Evolutionary conservation across 2,797 vertebrate genomes (phyloP), one percentile per base, ranked within the genome.

Genomic region (Carduelis carduelis): DNA sequence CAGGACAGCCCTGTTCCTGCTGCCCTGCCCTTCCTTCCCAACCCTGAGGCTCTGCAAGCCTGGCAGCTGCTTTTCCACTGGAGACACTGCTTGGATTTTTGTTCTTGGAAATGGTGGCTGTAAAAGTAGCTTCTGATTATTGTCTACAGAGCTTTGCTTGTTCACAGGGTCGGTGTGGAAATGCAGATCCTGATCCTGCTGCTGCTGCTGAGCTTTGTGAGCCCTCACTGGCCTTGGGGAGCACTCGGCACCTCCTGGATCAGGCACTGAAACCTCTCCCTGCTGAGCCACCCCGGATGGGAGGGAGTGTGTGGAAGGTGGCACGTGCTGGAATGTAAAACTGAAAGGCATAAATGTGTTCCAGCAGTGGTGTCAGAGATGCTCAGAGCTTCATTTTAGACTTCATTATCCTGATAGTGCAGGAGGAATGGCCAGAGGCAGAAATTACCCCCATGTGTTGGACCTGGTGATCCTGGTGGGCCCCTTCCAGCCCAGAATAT

Each of bases 1-100:
- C 39, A 12, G 37, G 0, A 0, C 7, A 8, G 39, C 56, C 1
- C 0, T 14, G 32, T 27, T 13, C 17, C 39, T 59, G 64, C 78
- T 5, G 6, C 59, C 1, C 32, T 21, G 4, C 50, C 43, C 27
- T 1, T 37, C 80, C 72, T 75, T 49, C 11, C 72, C 80, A 14
- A 0, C 43, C 10, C 2, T 4, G 17, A 7, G 11, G 70, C 80
- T 87, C 53, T 56, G 22, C 41, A 14, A 44, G 41, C 69, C 68
- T 24, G 46, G n/a, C 65, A 32, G 70, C 50, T 74, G 6, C 6
- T 75, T 61, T 30, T 21, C 46, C 72, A 52, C 3, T 30, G 27
- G 37, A 46, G 71, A 49, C 1, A 2, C 64, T 41, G 71, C 5
- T 34, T 71, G 44, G 56, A 27, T 44, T 76, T 80, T 63, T 91